These are phyloP conservation scores for Okapia johnstoni DNA, from an alignment of 2,113 vertebrate species.

Conservation along the genomic window DNA sequence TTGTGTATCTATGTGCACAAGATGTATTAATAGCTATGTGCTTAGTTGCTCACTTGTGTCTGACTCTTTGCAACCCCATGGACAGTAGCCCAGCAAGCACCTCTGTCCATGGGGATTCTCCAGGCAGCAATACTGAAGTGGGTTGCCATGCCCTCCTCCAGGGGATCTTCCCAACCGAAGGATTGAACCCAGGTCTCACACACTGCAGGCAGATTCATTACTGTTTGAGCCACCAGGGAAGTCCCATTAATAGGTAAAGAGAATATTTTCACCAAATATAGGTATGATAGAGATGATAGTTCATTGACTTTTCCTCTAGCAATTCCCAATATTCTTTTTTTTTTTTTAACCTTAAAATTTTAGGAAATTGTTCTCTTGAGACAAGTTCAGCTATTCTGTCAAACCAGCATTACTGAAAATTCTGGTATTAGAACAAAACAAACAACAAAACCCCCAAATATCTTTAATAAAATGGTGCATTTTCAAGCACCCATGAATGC, in stretches of 20 bases:
- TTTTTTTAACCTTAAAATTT: not conserved
- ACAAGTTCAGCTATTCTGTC: not conserved
- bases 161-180: not conserved
- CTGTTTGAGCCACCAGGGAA: not conserved
- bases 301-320: not conserved
- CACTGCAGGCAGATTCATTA: not conserved
- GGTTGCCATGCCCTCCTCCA: not conserved
- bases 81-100: not conserved
- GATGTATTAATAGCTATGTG: accelerated
- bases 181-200: accelerated
- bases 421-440: not conserved
- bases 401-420: not conserved
- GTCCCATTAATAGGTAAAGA: not conserved
- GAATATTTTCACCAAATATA: not conserved
- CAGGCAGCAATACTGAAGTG: not conserved
- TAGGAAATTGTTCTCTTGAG: not conserved
- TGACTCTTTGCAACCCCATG: not conserved
- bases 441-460: not conserved
- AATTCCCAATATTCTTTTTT: not conserved
- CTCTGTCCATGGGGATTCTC: not conserved
- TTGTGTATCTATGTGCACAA: not conserved
- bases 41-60: not conserved
- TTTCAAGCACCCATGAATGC: not conserved
- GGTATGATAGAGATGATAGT: not conserved
- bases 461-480: not conserved